These are phyloP conservation scores for Anthopleura sola DNA, from an alignment of 64 coral and sea anemone species.

Conservation along the genomic window DNA sequence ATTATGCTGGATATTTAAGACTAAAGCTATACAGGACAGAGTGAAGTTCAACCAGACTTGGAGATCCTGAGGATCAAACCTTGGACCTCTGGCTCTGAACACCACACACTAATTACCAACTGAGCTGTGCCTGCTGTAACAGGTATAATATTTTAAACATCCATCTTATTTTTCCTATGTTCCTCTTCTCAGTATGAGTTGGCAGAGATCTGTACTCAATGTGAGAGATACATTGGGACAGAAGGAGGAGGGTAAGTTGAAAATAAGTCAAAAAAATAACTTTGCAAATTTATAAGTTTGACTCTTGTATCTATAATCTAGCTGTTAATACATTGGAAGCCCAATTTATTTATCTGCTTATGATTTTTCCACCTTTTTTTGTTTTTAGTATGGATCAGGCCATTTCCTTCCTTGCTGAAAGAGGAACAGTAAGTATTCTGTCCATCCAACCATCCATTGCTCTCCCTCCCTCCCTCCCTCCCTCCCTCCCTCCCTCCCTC, in stretches of 20 bases:
- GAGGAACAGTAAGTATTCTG: conserved; percentile 68
- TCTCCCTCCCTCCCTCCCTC: not conserved
- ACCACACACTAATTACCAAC: no score
- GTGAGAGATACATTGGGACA: conserved; percentile 94
- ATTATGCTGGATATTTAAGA: no score
- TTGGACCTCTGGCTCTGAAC: no score
- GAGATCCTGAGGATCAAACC: no score
- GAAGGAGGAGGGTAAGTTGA: conserved; percentile 91
- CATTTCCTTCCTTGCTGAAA: conserved; percentile 75
- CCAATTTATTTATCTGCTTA: not conserved
- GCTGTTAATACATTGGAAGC: no score
- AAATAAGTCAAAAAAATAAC: no score
- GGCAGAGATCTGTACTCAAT: conserved; percentile 95
- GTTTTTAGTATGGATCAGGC: conserved; percentile 71
- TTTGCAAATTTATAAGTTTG: not conserved
- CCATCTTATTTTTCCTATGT: not conserved
- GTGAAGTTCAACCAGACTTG: no score
- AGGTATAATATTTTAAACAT: no score
- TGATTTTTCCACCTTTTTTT: not conserved
- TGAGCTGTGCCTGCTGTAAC: no score
- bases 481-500: not conserved
- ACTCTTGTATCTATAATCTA: no score
- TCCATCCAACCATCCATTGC: not conserved
- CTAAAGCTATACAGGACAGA: no score
- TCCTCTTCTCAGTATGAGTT: conserved; percentile 57